phyloP scores from a whole-genome alignment of 2,113 vertebrate genomes.

The Pongo abelii region DNA sequence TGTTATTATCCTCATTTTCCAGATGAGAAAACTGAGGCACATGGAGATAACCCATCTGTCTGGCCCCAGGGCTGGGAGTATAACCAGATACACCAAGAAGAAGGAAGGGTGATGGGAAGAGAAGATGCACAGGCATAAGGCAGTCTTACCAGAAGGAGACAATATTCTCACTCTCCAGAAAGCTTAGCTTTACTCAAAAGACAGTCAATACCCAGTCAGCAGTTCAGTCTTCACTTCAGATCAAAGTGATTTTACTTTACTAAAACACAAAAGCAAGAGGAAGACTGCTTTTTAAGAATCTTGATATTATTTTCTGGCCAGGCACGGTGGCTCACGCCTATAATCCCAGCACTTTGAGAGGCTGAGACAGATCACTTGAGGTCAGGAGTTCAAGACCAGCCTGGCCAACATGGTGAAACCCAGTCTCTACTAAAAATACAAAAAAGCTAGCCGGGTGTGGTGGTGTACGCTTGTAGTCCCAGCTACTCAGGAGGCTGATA shows the following conservation, averaged over 20 bases:
- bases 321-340: too few species aligned
- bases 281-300: background rate
- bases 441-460: too few species aligned
- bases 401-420: too few species aligned
- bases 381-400: too few species aligned
- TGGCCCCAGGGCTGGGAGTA: background rate
- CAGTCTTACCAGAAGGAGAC: rapidly evolving
- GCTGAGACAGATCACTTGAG: too few species aligned
- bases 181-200: background rate
- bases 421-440: too few species aligned
- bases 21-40: background rate
- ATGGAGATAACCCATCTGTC: rapidly evolving
- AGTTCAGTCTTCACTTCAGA: background rate
- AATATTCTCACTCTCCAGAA: background rate
- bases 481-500: too few species aligned
- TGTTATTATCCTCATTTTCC: background rate
- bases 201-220: background rate
- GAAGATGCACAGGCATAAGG: background rate
- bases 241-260: background rate
- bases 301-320: background rate
- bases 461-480: too few species aligned
- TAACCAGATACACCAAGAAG: rapidly evolving
- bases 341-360: too few species aligned
- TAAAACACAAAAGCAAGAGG: background rate
- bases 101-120: background rate